Conservation (phyloP, 2,888 invertebrate genomes). For the Epirrhoe tristata region DNA sequence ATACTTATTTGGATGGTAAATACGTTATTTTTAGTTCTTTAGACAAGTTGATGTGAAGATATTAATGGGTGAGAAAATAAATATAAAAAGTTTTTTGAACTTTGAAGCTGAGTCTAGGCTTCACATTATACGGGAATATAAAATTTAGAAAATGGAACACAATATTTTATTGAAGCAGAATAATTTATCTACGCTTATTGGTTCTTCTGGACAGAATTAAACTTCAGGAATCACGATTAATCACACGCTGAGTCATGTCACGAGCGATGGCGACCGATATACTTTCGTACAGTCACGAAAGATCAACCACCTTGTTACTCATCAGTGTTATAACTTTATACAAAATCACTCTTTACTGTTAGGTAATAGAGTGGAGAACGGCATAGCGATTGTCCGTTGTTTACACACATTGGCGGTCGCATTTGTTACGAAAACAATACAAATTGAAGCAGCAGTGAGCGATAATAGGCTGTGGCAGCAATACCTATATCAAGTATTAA, state of each 20-base stretch:
- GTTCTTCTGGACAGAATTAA: slow-evolving; percentile 3
- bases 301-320: slow-evolving; percentile 37
- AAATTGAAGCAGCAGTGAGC: slow-evolving; percentile 50
- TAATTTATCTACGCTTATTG: neutral
- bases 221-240: slow-evolving; percentile 11
- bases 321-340: slow-evolving; percentile 24
- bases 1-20: neutral
- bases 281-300: slow-evolving; percentile 32
- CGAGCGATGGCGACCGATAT: slow-evolving; percentile 21
- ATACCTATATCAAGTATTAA: slow-evolving; percentile 15
- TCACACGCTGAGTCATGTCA: slow-evolving; percentile 27
- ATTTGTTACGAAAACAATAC: slow-evolving; percentile 55
- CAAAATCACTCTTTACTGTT: slow-evolving; percentile 12
- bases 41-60: too few species aligned
- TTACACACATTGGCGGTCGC: slow-evolving; percentile 26
- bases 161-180: too few species aligned
- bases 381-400: slow-evolving; percentile 14
- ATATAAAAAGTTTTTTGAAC: too few species aligned
- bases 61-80: too few species aligned
- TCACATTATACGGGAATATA: too few species aligned
- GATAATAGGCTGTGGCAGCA: slow-evolving; percentile 30
- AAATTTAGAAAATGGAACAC: neutral
- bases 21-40: neutral
- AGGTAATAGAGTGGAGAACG: slow-evolving; percentile 28
- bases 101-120: too few species aligned